Base-by-base conservation (phyloP, 2,888 invertebrate species). In the Ormyrus rosae region DNA sequence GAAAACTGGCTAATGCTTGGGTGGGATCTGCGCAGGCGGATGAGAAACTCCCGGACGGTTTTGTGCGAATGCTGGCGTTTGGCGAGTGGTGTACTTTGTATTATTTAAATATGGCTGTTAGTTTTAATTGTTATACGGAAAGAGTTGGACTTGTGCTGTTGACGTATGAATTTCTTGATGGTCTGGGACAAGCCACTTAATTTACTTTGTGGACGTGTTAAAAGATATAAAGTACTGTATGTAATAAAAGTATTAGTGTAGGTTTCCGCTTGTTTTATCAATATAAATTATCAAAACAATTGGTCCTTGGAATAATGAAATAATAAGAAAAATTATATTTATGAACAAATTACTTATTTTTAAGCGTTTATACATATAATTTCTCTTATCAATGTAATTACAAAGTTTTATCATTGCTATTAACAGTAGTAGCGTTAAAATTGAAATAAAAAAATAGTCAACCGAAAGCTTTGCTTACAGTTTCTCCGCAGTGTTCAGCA, bases 1-100 rank as follows among this genome's bases (percentile, higher is more conserved):
- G 7, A 11, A 13, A 11, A 45, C n/a, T 50, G 67, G 53, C 71
- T 19, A 63, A 69, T 19, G 73, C 67, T 61, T 63, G 68, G 72
- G 78, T 78, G 72, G 72, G 8, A 78, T 65, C 60, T 50, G 10
- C 68, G 65, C 55, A 34, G 34, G n/a, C 55, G 60, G 46, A 48
- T 51, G 69, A 63, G 51, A 51, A 51, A 19, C 58, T 71, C 34
- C 10, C n/a, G 19, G 8, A 11, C 55, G n/a, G 9, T 63, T 55
- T 63, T 60, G 45, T 56, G 53, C 11, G 48, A 56, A 56, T 13
- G 63, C 55, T 46, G 19, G 50, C 46, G 13, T 67, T 53, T 68
- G 58, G 60, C 55, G 61, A 19, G 53, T 55, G 61, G 45, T 34
- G 50, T 61, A n/a, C 68, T 75, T 19, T 75, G 53, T 45, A 45